Evolutionary conservation across 1,140 invertebrate genomes (phyloP).

Genomic region (Pogonognathellus flavescens): DNA sequence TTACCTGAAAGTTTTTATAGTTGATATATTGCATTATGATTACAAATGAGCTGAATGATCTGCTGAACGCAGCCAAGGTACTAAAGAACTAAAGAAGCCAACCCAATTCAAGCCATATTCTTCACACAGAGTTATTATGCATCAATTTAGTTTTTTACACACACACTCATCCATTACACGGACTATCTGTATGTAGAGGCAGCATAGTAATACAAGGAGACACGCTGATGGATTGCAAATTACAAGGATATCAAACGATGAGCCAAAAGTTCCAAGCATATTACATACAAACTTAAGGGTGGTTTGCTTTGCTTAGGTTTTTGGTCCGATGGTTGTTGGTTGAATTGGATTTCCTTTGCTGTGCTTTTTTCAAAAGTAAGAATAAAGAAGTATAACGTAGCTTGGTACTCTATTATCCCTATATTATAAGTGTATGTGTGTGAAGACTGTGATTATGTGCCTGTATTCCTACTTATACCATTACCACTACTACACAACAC

Average conservation of each 20-base stretch:
- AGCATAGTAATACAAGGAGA: slow-evolving; percentile 35
- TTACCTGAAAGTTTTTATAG: slow-evolving; percentile 13
- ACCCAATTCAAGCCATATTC: slow-evolving; percentile 22
- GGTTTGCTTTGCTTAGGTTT: slow-evolving; percentile 27
- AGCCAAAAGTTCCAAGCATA: slow-evolving; percentile 18
- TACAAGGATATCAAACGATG: slow-evolving; percentile 44
- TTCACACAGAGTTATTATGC: slow-evolving; percentile 46
- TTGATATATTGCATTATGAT: slow-evolving; percentile 46
- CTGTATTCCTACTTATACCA: too few species aligned
- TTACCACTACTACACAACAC: neutral
- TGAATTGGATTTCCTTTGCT: slow-evolving; percentile 26
- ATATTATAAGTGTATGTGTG: too few species aligned
- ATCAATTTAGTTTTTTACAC: slow-evolving; percentile 41
- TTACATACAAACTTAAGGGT: neutral
- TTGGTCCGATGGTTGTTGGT: slow-evolving; percentile 23
- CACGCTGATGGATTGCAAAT: slow-evolving; percentile 58
- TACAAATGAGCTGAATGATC: slow-evolving; percentile 42
- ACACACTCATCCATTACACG: neutral
- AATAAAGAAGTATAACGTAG: too few species aligned
- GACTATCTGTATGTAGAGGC: too few species aligned
- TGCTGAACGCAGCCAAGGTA: slow-evolving; percentile 28
- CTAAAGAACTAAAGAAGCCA: neutral
- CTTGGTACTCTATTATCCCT: too few species aligned
- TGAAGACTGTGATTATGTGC: too few species aligned
- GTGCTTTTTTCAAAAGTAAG: neutral